A percentile compares a stretch with the other conserved stretches of the same genome.
Conservation (phyloP, 2,888 invertebrate genomes). For the Drosophila pseudotalamancana region DNA sequence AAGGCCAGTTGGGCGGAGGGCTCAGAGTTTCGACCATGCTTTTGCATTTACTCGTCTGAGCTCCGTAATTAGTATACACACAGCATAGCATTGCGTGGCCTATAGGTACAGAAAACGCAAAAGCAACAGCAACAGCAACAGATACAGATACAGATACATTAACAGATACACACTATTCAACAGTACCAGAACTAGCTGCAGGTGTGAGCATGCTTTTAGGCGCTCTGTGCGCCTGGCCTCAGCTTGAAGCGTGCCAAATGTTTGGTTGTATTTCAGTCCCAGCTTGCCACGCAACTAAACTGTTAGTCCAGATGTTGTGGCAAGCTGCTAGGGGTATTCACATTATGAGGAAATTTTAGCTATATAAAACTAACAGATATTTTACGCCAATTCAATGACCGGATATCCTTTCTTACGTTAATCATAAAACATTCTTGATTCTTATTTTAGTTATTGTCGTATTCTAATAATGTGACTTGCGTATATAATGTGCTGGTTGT, state of each 20-base stretch:
- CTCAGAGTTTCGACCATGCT: constrained; percentile 30
- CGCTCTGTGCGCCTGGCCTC: constrained; percentile 68
- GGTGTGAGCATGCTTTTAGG: constrained; percentile 68
- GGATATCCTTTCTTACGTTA: constrained; percentile 1
- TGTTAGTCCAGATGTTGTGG: constrained; percentile 11
- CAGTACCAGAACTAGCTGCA: constrained; percentile 10
- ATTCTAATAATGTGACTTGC: constrained; percentile 32
- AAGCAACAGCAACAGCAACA: constrained; percentile 10
- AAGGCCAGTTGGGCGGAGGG: constrained; percentile 13
- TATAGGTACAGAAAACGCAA: constrained; percentile 21
- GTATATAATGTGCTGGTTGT: constrained; percentile 30
- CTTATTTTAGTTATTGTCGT: background rate
- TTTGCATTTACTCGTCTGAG: constrained; percentile 25
- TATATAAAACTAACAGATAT: background rate
- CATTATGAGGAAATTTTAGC: background rate
- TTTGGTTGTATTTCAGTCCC: constrained; percentile 64
- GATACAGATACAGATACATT: constrained; percentile 17
- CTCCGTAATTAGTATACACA: constrained; percentile 60
- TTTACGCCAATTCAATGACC: background rate
- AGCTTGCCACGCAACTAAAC: constrained; percentile 36
- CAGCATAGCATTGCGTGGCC: constrained; percentile 50
- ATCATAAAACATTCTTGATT: background rate
- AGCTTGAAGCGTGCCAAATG: constrained; percentile 72
- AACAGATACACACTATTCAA: constrained; percentile 13
- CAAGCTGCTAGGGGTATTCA: constrained; percentile 5